These are phyloP conservation scores for Cryptus armator DNA, from an alignment of 2,888 invertebrate genomes.

Conservation along the genomic window DNA sequence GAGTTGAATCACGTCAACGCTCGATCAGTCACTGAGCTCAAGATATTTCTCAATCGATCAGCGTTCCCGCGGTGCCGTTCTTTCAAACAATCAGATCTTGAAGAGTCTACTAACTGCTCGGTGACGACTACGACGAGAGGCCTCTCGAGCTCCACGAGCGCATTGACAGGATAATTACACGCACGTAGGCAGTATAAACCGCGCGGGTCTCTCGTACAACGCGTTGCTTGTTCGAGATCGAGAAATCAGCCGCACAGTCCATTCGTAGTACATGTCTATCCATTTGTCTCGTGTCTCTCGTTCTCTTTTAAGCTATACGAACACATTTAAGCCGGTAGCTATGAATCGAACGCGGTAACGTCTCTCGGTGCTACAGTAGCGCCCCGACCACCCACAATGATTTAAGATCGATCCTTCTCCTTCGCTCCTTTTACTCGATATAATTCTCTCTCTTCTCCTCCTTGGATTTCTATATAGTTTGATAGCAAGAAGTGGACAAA, in stretches of 20 bases:
- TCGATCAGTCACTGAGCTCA: conserved; percentile 24
- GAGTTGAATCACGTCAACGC: conserved; percentile 68
- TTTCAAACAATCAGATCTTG: conserved; percentile 41
- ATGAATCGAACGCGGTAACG: conserved; percentile 16
- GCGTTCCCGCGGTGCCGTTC: conserved; percentile 25
- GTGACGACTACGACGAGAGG: conserved; percentile 27
- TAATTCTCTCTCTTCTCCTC: background rate
- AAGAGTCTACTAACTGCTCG: conserved; percentile 26
- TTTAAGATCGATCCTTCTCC: conserved; percentile 54
- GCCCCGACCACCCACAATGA: conserved; percentile 68
- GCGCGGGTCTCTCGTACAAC: conserved; percentile 63
- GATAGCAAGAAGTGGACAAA: conserved; percentile 7
- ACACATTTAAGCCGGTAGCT: conserved; percentile 33
- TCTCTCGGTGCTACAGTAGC: conserved; percentile 36
- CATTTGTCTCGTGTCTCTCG: conserved; percentile 59
- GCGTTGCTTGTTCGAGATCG: conserved; percentile 58
- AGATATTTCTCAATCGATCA: conserved; percentile 54
- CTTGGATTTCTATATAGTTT: background rate
- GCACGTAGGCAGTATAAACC: conserved; percentile 73
- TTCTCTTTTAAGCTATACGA: conserved; percentile 30
- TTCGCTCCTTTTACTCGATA: background rate
- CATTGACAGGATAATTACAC: conserved; percentile 81
- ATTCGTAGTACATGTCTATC: conserved; percentile 46
- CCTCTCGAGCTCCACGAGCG: conserved; percentile 55
- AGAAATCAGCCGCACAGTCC: conserved; percentile 41